phyloP scores from a whole-genome alignment of 2,113 vertebrate species.

The Mesocricetus auratus region DNA sequence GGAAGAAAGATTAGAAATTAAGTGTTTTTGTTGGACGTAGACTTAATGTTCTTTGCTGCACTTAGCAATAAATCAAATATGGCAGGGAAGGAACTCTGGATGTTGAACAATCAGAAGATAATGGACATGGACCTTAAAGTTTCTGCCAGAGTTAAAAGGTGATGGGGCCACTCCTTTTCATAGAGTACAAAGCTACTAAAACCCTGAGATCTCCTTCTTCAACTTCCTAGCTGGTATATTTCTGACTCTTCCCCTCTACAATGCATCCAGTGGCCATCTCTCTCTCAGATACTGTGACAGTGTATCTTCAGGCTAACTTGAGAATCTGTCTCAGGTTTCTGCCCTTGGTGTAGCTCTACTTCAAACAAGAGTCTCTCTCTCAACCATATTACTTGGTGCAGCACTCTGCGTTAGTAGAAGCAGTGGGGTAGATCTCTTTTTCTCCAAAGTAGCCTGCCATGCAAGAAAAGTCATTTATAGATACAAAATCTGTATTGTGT shows the following conservation, averaged over 20 bases:
- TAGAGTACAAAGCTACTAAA: neutral
- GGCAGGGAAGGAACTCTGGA: neutral
- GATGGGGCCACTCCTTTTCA: neutral
- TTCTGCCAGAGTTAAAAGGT: neutral
- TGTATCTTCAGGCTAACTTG: neutral
- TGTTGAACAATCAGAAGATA: neutral
- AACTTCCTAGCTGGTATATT: neutral
- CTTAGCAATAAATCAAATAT: neutral
- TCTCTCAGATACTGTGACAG: neutral
- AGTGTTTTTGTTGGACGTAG: neutral
- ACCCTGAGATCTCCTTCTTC: neutral
- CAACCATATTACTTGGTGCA: neutral
- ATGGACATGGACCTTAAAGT: neutral
- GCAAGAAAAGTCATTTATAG: neutral
- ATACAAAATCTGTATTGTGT: neutral
- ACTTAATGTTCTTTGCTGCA: too few relatives aligned
- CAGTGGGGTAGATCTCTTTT: neutral
- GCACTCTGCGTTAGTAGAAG: neutral
- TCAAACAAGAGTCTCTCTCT: neutral
- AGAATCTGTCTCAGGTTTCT: neutral
- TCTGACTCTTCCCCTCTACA: neutral
- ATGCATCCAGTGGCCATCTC: neutral
- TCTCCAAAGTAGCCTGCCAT: neutral
- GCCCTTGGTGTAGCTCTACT: neutral
- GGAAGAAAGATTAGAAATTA: neutral